Base-by-base conservation (phyloP, 2,797 vertebrate species). In the Macropodus opercularis region DNA sequence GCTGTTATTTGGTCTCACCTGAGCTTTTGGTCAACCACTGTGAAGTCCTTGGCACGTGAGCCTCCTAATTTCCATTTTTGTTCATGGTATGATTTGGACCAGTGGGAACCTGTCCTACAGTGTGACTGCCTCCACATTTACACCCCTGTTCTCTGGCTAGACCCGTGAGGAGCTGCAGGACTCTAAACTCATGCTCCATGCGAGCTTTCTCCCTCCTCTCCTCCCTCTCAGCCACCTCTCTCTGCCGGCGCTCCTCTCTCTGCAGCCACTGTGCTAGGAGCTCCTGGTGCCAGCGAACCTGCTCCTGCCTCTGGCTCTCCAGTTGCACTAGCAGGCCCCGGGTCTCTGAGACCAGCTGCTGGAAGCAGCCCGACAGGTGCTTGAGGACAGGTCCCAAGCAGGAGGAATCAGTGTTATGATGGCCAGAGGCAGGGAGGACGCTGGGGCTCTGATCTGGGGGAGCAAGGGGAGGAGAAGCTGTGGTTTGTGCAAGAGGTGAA, bases 151-250 rank as follows among this genome's bases (percentile, higher is more conserved):
- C 70, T 27, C 59, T 49, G 14, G 52, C 67, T 7, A 87, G 49
- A 12, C 65, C 24, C 9, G 74, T 76, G 52, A 87, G 78, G 0
- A 88, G 80, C 72, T 84, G 76, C 71, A 88, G 71, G 21, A 90
- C 83, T 49, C 83, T 22, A 36, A 88, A 65, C 68, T 85, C 83
- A 2, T 87, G 84, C 69, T 84, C 81, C 86, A 86, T 85, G 22
- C 83, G 81, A n/a, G 85, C 75, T 8, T 67, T 86, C 79, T 87
- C 84, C 52, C 82, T 70, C 55, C 85, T 60, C 55, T 88, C 86
- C 60, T 89, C 87, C 24, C 86, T 61, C 40, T 88, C 86, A 0
- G 79, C 84, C 2, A 23, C n/a, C 71, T 87, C 86, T 60, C 60
- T 72, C 63, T 88, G 85, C 62, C 81, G 51, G 9, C 72, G 55